These are phyloP conservation scores for Drosophila maculinotata DNA, from an alignment of 2,888 invertebrate genomes.

Conservation along the genomic window DNA sequence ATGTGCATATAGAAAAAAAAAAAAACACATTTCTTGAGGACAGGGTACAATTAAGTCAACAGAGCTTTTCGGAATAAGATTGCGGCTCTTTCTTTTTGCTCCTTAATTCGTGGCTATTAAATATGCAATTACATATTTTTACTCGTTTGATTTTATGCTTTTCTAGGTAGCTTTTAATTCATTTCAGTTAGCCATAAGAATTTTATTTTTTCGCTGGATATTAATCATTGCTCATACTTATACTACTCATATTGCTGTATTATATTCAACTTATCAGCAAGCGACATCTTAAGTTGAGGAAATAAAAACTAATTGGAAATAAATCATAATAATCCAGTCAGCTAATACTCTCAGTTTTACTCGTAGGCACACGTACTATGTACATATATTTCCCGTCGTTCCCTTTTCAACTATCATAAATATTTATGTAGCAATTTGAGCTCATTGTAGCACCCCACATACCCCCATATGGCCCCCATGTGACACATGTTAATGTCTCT, in stretches of 20 bases:
- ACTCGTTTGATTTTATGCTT: background rate
- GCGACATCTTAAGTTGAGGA: background rate
- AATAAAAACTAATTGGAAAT: constrained; percentile 52
- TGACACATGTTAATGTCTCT: constrained; percentile 41
- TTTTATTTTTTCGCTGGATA: background rate
- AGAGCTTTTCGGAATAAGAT: background rate
- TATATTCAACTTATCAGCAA: background rate
- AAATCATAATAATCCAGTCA: constrained; percentile 33
- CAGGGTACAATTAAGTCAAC: background rate
- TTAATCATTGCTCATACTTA: background rate
- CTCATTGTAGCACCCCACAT: constrained; percentile 40
- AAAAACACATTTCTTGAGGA: background rate
- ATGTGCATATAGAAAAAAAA: too few species aligned
- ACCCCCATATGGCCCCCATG: constrained; percentile 10
- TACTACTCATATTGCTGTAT: background rate
- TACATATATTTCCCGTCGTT: background rate
- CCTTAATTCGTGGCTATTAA: background rate
- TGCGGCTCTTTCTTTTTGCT: background rate
- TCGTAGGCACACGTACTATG: background rate
- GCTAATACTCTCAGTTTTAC: constrained; percentile 31
- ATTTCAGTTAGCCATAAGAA: too few species aligned
- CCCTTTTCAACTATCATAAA: constrained; percentile 44
- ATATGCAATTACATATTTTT: background rate
- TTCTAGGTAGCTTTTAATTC: too few species aligned
- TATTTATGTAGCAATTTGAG: constrained; percentile 68